These are phyloP conservation scores for Chrysemys picta DNA, from an alignment of 2,113 vertebrate genomes.

Conservation along the genomic window DNA sequence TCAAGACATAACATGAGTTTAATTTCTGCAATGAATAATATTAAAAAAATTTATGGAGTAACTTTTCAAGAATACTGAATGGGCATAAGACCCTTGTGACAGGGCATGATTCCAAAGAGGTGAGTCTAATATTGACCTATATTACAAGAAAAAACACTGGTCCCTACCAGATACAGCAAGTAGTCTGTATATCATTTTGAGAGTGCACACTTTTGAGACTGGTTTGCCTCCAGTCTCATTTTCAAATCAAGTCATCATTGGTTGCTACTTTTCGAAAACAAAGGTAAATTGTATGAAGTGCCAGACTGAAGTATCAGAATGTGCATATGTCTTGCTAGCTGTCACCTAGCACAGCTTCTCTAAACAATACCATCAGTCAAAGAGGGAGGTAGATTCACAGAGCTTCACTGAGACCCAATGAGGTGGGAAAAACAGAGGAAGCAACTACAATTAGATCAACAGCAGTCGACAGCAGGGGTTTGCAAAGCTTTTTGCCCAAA, in stretches of 20 bases:
- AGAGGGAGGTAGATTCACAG: neutral
- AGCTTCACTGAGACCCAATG: neutral
- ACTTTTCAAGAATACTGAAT: slow-evolving; percentile 30
- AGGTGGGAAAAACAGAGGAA: slow-evolving; percentile 13
- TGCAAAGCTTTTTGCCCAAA: neutral
- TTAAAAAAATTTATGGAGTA: slow-evolving; percentile 9
- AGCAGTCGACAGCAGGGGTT: neutral
- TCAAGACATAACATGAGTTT: slow-evolving; percentile 24
- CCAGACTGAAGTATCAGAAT: neutral
- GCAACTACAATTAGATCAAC: slow-evolving; percentile 7
- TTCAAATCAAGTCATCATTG: neutral
- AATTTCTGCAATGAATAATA: slow-evolving; percentile 41
- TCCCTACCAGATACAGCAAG: neutral
- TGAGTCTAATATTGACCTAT: slow-evolving; percentile 23
- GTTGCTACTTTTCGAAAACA: neutral
- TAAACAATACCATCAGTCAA: neutral
- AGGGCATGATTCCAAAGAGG: slow-evolving; percentile 6
- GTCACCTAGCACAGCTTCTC: neutral
- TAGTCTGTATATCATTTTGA: neutral
- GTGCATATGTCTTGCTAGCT: neutral
- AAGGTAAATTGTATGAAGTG: neutral
- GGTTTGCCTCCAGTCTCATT: rapidly evolving
- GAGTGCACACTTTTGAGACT: neutral
- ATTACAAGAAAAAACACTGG: neutral
- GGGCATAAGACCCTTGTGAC: neutral